Evolutionary conservation across 2,113 vertebrate species (phyloP), one percentile per base, ranked within the genome.

Genomic region (Vanacampus margaritifer): DNA sequence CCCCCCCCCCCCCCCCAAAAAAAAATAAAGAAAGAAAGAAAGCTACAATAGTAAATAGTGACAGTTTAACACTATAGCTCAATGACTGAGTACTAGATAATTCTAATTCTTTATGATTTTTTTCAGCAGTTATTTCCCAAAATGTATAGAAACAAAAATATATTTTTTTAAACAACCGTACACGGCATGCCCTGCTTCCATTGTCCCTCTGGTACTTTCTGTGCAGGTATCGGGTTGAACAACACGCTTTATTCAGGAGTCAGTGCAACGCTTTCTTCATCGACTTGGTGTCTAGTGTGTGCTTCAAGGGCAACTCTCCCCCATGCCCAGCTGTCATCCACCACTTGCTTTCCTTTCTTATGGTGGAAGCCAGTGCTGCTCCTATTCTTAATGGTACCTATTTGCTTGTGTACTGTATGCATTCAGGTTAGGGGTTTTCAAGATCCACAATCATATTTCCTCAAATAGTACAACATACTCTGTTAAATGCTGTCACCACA

Each of bases 241-340:
- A 79, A 54, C 93, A 93, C 0, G 74, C 91, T 69, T 73, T 51
- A 59, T 94, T 99, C 90, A 90, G 95, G 61, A 93, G 93, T 79
- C 84, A 89, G 23, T 98, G 95, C 89, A 95, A 96, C 13, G 87
- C 91, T 1, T 99, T 99, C 91, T 99, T 99, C 73, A 90, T 99
- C 6, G 94, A 96, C 61, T 46, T 97, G 70, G 93, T 99, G 65
- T 94, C 96, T 11, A 92, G 89, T 69, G 76, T 98, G 89, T 98
- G 97, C 89, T 99, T 99, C 89, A 96, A 93, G 80, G 96, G 95
- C 84, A 94, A 94, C 1, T 53, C 87, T 0, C 95, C 97, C 0
- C 97, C 97, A 0, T 83, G 91, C 45, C 21, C 74, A 50, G 57
- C 54, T 0, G 92, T 98, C 73, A 92, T 96, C 21, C 24, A 72